Evolutionary conservation across 2,797 vertebrate genomes (phyloP).

Genomic region (Chiloscyllium punctatum): DNA sequence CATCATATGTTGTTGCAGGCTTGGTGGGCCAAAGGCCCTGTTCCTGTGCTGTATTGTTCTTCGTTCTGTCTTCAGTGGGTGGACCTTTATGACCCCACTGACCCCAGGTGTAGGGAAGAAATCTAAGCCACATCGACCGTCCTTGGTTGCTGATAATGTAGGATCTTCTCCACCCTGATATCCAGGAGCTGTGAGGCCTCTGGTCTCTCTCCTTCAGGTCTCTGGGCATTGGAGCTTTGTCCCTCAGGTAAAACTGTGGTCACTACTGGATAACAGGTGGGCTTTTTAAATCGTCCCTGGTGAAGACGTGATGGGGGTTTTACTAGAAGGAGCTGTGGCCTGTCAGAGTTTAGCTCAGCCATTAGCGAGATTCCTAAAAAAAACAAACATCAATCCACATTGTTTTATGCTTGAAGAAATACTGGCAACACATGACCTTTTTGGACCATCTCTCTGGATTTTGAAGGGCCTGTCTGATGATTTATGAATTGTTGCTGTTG

Average conservation of each 20-base stretch:
- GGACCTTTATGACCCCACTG: too few relatives aligned
- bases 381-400: background rate
- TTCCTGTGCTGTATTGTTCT: too few relatives aligned
- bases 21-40: too few relatives aligned
- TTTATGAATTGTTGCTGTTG: background rate
- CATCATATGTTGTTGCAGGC: too few relatives aligned
- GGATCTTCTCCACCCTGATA: background rate
- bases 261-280: background rate
- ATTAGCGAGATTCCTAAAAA: background rate
- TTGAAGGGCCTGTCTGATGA: background rate
- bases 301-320: too few relatives aligned
- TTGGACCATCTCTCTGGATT: background rate
- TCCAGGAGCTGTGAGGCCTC: background rate
- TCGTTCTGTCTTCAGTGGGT: too few relatives aligned
- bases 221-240: background rate
- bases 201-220: background rate
- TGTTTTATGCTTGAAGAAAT: background rate
- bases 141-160: too few relatives aligned
- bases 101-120: too few relatives aligned
- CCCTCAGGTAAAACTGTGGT: background rate
- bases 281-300: background rate
- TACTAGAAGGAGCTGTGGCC: background rate
- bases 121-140: too few relatives aligned
- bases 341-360: background rate
- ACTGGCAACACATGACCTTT: background rate